Percentiles rank a stretch among this genome's conserved stretches.
Evolutionary conservation across 2,888 invertebrate genomes (phyloP).

Genomic region (Megastigmus dorsalis): DNA sequence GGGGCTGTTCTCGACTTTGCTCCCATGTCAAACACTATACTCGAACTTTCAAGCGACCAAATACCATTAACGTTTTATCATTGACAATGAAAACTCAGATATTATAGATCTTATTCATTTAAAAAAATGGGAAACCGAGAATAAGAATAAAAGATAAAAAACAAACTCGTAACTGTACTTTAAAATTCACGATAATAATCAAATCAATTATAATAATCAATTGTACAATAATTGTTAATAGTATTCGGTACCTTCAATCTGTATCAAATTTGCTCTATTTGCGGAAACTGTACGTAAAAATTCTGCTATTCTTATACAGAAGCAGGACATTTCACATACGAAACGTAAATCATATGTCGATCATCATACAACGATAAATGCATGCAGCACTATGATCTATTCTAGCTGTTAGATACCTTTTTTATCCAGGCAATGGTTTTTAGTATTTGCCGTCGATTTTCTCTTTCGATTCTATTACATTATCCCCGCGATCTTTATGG

Average conservation of each 20-base stretch:
- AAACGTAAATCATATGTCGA: slow-evolving; percentile 45
- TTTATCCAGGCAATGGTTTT: slow-evolving; percentile 38
- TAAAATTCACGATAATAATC: slow-evolving; percentile 24
- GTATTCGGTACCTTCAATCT: slow-evolving; percentile 50
- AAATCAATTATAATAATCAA: slow-evolving; percentile 48
- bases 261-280: slow-evolving; percentile 47
- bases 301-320: slow-evolving; percentile 42
- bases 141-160: slow-evolving; percentile 36
- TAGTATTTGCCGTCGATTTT: slow-evolving; percentile 29
- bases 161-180: slow-evolving; percentile 1
- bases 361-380: slow-evolving; percentile 60
- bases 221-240: slow-evolving; percentile 48
- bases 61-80: slow-evolving; percentile 52
- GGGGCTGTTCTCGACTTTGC: slow-evolving; percentile 59
- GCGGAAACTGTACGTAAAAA: slow-evolving; percentile 50
- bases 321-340: slow-evolving; percentile 44
- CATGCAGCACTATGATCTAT: slow-evolving; percentile 67
- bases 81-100: slow-evolving; percentile 35
- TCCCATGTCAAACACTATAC: slow-evolving; percentile 60
- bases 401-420: slow-evolving; percentile 58
- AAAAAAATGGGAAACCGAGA: slow-evolving; percentile 27
- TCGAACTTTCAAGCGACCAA: slow-evolving; percentile 49
- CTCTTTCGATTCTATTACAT: slow-evolving; percentile 6
- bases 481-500: slow-evolving; percentile 27
- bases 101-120: slow-evolving; percentile 29